Base-by-base conservation (phyloP, 2,113 vertebrate genomes). In the Nyctereutes procyonoides region DNA sequence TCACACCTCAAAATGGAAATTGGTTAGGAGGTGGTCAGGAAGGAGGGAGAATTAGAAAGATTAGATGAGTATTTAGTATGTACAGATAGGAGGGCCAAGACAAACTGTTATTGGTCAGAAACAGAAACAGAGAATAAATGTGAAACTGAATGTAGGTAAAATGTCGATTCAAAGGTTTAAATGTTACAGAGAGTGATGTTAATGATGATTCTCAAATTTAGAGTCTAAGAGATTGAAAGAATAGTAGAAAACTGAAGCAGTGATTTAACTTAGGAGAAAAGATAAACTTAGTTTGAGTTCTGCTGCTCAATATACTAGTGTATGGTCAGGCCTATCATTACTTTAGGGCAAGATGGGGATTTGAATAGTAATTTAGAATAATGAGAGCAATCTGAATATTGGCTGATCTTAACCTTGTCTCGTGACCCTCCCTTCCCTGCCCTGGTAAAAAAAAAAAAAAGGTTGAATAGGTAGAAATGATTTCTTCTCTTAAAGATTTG, bases 401-500 rank as follows among this genome's bases (percentile, higher is more conserved):
- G 43, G 8, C 43, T 30, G 26, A 77, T 28, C 74, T 51, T 77
- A 77, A 77, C 26, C 74, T 77, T 43, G 43, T 43, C 14, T 30
- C 3, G 16, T 19, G 3, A 4, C 26, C 62, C 20, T 12, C 62
- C 67, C 3, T 8, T 24, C 22, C 16, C 67, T 19, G 15, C 43
- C 26, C 62, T 2, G 26, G 24, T 26, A 86, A 32, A 63, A 71
- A 38, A 38, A 38, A 38, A 38, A 38, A 38, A 60, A 19, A 16
- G 88, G 32, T 6, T 96, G 22, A 76, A 65, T 43, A 71, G 11
- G 10, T 32, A 80, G 38, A 95, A n/a, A 60, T 5, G 15, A 8
- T 89, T 92, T 96, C 67, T 93, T 73, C 10, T 79, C 77, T 56
- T 7, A 65, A 83, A 84, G 20, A 76, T 76, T 24, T 93, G 24